Conservation (phyloP, 2,797 vertebrate genomes). For the Cossypha dichroa region DNA sequence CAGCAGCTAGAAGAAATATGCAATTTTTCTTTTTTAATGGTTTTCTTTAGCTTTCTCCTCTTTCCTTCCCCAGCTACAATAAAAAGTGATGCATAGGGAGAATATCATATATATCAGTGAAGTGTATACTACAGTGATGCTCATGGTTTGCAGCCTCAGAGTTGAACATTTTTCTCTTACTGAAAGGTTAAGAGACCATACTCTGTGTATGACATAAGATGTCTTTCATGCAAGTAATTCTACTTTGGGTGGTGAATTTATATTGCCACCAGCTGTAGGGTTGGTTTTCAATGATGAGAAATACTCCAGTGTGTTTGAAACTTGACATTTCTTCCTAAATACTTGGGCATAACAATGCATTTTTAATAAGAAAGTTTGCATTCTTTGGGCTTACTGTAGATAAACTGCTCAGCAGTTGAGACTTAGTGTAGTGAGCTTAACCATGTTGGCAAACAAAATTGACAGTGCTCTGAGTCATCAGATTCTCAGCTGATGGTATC, state of each 20-base stretch:
- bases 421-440: background rate
- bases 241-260: background rate
- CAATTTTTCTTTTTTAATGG: background rate
- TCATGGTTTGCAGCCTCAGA: background rate
- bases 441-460: background rate
- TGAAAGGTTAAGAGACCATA: background rate
- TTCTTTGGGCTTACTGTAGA: background rate
- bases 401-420: background rate
- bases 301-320: background rate
- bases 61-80: background rate
- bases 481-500: slow-evolving; percentile 41
- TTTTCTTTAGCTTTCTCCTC: background rate
- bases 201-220: background rate
- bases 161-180: background rate
- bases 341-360: background rate
- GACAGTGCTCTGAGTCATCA: slow-evolving; percentile 5
- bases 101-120: background rate
- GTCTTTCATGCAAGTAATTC: background rate
- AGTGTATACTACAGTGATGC: background rate
- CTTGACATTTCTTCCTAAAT: background rate
- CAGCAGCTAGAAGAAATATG: slow-evolving; percentile 4
- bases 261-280: background rate
- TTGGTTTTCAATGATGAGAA: background rate
- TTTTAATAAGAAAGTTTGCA: background rate
- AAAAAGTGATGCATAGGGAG: background rate